Evolutionary conservation across 1,140 invertebrate genomes (phyloP), one percentile per base, ranked within the genome.

Genomic region (Caenorhabditis tropicalis): DNA sequence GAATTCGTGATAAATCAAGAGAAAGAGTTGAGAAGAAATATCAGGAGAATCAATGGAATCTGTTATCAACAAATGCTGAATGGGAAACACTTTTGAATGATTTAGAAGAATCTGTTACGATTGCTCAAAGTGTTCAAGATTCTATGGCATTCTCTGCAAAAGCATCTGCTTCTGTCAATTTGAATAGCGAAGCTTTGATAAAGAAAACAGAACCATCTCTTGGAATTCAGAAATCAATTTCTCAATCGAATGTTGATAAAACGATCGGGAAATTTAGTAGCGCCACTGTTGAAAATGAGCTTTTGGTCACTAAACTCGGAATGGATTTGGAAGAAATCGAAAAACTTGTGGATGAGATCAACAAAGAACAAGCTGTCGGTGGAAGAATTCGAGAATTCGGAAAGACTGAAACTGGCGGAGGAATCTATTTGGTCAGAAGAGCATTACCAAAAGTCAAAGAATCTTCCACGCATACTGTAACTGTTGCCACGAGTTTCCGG

Each of bases 1-100:
- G 65, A n/a, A 70, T 84, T 27, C 60, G 70, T 29, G 74, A 65
- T 3, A 80, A 79, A 60, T 80, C 83, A 5, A 79, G 70, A 51
- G 84, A 85, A 70, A 21, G 43, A 24, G 79, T 82, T 29, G 29
- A 48, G 21, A 85, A 79, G 65, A 70, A 79, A 27, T 79, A 60
- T n/a, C n/a, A 85, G n/a, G 79, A 85, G 39, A 65, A 84, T 46
- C 70, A 84, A 36, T 84, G 65, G 85, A 86, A 85, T 58, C 56
- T 86, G 19, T 33, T 84, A 24, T 86, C 80, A 33, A 82, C 81
- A 9, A 51, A n/a, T 43, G 48, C 87, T 10, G 56, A 81, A 43
- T 89, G 88, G 88, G 82, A 82, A 29, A 88, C 89, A 9, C 83
- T 89, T 24, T 49, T 89, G 51, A 65, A 82, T 46, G 88, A 89